These are phyloP conservation scores for Lepidostoma basale DNA, from an alignment of 1,140 invertebrate genomes.

Conservation along the genomic window DNA sequence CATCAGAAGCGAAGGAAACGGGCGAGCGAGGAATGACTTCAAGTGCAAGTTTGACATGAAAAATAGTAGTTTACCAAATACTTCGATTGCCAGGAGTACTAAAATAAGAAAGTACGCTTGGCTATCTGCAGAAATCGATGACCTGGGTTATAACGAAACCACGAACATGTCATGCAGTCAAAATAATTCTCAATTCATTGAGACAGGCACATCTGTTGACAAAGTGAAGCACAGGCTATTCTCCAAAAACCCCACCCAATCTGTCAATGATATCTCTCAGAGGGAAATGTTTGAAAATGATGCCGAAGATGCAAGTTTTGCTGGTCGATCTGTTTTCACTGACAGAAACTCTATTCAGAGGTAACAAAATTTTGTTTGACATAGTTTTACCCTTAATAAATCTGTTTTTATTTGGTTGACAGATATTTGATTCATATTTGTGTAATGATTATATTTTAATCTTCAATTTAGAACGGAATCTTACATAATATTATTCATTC, in stretches of 20 bases:
- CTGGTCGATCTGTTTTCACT: neutral
- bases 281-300: too few relatives aligned
- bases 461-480: too few relatives aligned
- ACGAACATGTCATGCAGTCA: neutral
- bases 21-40: constrained; percentile 51
- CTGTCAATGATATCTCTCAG: too few relatives aligned
- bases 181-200: neutral
- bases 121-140: constrained; percentile 51
- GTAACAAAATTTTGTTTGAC: neutral
- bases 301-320: too few relatives aligned
- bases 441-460: too few relatives aligned
- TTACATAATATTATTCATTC: too few relatives aligned
- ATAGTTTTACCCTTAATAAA: neutral
- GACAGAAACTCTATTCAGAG: constrained; percentile 3
- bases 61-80: constrained; percentile 56
- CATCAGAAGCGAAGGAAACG: constrained; percentile 49
- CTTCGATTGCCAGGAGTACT: constrained; percentile 58
- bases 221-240: too few relatives aligned
- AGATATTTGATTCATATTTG: too few relatives aligned
- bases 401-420: too few relatives aligned
- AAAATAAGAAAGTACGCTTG: constrained; percentile 60
- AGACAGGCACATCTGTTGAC: too few relatives aligned
- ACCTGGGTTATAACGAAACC: constrained; percentile 28
- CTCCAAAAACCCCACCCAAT: too few relatives aligned
- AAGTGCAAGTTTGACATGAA: constrained; percentile 54